These are phyloP conservation scores for Fistularia commersonii DNA, from an alignment of 2,797 vertebrate species.

Conservation along the genomic window DNA sequence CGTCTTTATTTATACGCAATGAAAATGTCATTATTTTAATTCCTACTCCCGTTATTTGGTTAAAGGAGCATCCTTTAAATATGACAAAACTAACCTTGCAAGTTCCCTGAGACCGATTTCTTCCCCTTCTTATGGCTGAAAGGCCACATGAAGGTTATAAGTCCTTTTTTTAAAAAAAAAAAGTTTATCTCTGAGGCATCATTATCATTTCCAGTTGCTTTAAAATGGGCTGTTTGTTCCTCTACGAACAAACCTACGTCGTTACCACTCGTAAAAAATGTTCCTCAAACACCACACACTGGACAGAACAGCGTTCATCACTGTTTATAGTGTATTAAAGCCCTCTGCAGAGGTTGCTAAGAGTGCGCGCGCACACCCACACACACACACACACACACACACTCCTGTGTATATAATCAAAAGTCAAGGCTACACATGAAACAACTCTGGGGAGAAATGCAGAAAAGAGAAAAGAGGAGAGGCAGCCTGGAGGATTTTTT, in stretches of 20 bases:
- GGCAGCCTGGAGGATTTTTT: conserved; percentile 1
- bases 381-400: neutral
- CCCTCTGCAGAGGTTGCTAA: conserved; percentile 34
- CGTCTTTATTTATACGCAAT: too few relatives aligned
- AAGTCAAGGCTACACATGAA: neutral
- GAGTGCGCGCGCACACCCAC: conserved; percentile 26
- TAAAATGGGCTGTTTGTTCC: conserved; percentile 8
- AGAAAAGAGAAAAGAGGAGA: conserved; percentile 10
- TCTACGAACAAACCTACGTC: conserved; percentile 17
- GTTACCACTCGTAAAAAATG: conserved; percentile 22
- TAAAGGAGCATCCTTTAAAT: too few relatives aligned
- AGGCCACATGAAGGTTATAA: too few relatives aligned
- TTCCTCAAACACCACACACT: conserved; percentile 10
- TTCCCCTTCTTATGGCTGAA: too few relatives aligned
- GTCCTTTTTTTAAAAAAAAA: too few relatives aligned
- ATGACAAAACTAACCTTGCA: too few relatives aligned
- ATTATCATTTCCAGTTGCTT: too few relatives aligned
- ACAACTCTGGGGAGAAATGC: too few relatives aligned
- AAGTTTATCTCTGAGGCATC: too few relatives aligned
- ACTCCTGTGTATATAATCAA: conserved; percentile 25
- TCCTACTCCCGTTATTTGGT: too few relatives aligned
- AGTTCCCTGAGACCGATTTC: too few relatives aligned
- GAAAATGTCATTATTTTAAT: too few relatives aligned
- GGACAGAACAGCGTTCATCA: conserved; percentile 53
- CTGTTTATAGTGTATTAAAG: conserved; percentile 35